phyloP scores from a whole-genome alignment of 2,888 invertebrate species.

The Molorchus minor region DNA sequence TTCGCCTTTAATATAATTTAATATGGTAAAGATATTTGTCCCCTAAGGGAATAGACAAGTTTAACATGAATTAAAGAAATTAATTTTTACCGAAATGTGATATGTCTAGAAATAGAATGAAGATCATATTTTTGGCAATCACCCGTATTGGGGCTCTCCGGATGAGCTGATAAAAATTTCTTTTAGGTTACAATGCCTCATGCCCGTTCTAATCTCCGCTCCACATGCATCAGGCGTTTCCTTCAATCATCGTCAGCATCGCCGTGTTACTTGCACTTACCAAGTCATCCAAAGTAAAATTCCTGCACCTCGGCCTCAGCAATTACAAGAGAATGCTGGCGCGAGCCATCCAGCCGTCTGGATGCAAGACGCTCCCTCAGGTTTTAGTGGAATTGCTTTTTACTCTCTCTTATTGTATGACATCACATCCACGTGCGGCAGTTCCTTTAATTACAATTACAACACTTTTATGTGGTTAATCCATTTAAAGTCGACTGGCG shows the following conservation, averaged over 20 bases:
- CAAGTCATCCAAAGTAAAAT: slow-evolving; percentile 32
- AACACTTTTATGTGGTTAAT: slow-evolving; percentile 59
- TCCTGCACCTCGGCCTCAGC: slow-evolving; percentile 43
- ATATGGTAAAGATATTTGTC: no score
- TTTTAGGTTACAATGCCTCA: no score
- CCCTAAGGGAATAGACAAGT: no score
- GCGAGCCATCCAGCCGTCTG: slow-evolving; percentile 23
- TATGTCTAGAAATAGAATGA: no score
- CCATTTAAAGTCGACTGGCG: slow-evolving; percentile 54
- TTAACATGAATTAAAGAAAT: no score
- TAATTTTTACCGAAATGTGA: no score
- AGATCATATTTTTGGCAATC: no score
- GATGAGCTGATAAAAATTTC: neutral
- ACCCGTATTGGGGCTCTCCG: no score
- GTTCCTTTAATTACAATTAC: slow-evolving; percentile 59
- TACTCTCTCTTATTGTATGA: slow-evolving; percentile 54
- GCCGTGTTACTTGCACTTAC: slow-evolving; percentile 31
- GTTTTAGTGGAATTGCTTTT: slow-evolving; percentile 60
- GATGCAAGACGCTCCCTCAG: slow-evolving; percentile 24
- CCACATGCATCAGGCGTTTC: neutral
- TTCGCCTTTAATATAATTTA: no score
- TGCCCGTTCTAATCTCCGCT: neutral
- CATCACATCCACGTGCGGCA: slow-evolving; percentile 50
- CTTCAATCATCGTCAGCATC: slow-evolving; percentile 37
- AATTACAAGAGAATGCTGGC: slow-evolving; percentile 56